Conservation (phyloP, 2,113 vertebrate genomes). For the Tor tambroides region DNA sequence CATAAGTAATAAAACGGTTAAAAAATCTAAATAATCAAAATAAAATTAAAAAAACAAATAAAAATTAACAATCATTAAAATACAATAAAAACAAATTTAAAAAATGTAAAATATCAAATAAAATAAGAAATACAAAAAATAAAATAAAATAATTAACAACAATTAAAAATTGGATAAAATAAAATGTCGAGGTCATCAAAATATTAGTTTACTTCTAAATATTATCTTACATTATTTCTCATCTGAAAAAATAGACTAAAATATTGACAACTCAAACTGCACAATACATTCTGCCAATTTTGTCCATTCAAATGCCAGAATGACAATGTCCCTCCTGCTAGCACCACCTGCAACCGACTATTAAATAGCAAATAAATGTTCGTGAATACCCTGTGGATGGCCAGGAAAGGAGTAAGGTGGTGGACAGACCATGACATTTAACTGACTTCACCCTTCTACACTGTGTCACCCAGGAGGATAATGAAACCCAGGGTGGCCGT, state of each 20-base stretch:
- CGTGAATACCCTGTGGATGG: not conserved
- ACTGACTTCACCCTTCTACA: slow-evolving; percentile 24
- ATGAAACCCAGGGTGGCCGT: not conserved
- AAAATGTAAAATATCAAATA: too few relatives aligned
- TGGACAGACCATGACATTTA: not conserved
- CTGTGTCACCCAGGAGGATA: not conserved
- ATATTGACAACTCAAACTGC: not conserved
- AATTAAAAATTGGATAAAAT: too few relatives aligned
- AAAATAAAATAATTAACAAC: too few relatives aligned
- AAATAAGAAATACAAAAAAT: too few relatives aligned
- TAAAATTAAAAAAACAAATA: too few relatives aligned
- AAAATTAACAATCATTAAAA: too few relatives aligned
- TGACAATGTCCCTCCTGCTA: not conserved
- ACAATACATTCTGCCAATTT: not conserved
- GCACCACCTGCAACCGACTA: not conserved
- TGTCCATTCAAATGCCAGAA: not conserved
- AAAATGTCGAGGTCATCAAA: too few relatives aligned
- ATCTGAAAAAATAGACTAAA: not conserved
- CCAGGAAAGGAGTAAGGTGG: slow-evolving; percentile 40
- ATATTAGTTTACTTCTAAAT: not conserved
- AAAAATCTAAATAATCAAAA: too few relatives aligned
- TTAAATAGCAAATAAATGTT: not conserved
- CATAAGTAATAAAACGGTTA: too few relatives aligned
- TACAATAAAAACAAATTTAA: too few relatives aligned
- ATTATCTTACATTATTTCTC: not conserved